Conservation (phyloP, 2,888 invertebrate species). For the Muscina levida region DNA sequence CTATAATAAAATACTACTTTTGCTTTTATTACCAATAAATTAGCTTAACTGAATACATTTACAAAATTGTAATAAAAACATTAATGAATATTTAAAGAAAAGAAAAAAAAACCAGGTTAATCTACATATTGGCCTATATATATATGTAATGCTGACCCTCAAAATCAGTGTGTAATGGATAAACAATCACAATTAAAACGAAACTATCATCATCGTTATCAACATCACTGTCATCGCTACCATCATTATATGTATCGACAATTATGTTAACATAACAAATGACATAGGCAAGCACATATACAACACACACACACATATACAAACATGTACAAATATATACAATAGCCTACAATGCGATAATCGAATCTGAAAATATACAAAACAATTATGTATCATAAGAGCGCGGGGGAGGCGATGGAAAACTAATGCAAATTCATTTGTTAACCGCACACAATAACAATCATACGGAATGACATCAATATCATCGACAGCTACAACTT, state of each 20-base stretch:
- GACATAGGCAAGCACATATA: neutral
- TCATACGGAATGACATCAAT: conserved; percentile 10
- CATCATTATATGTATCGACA: neutral
- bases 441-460: conserved; percentile 3
- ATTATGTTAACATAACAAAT: too few species aligned
- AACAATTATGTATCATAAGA: conserved; percentile 47
- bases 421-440: conserved; percentile 53
- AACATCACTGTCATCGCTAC: conserved; percentile 15
- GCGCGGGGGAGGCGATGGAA: neutral
- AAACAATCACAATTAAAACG: conserved; percentile 47
- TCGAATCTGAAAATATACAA: conserved; percentile 40
- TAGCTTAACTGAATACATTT: too few species aligned
- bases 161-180: neutral
- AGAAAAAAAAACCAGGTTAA: too few species aligned
- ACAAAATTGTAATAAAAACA: too few species aligned
- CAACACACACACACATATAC: neutral
- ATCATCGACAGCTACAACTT: neutral
- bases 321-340: neutral
- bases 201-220: conserved; percentile 13
- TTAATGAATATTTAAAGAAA: too few species aligned
- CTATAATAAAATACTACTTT: too few species aligned
- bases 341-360: conserved; percentile 39
- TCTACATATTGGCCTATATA: too few species aligned
- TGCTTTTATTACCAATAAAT: too few species aligned
- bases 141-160: too few species aligned